A percentile compares a stretch with the other conserved stretches of the same genome.
Conservation (phyloP, 2,888 invertebrate species). For the Drosophila anceps region DNA sequence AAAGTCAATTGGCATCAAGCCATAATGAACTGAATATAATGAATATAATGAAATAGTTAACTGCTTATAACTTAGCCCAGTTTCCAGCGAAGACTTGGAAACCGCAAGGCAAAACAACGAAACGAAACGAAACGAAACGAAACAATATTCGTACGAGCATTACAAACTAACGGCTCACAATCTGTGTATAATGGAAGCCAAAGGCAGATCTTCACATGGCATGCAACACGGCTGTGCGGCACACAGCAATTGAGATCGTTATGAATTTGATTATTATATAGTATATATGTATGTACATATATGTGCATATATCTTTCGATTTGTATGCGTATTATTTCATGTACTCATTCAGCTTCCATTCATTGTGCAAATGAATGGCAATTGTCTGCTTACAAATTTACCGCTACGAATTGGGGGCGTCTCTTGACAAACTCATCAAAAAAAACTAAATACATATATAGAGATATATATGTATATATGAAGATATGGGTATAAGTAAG, state of each 20-base stretch:
- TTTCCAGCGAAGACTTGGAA: background rate
- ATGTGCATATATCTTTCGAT: constrained; percentile 15
- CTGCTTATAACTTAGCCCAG: constrained; percentile 3
- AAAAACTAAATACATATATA: background rate
- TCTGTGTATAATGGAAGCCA: background rate
- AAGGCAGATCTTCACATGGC: constrained; percentile 31
- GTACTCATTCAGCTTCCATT: constrained; percentile 66
- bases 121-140: background rate
- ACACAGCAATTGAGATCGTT: constrained; percentile 19
- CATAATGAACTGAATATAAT: background rate
- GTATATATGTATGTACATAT: background rate
- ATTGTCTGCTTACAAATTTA: constrained; percentile 58
- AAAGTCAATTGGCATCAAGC: background rate
- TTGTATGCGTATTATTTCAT: constrained; percentile 47
- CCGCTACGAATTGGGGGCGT: constrained; percentile 53
- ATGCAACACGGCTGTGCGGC: constrained; percentile 45
- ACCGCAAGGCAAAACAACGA: background rate
- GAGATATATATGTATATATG: background rate
- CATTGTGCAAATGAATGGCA: constrained; percentile 73
- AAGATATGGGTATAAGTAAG: background rate
- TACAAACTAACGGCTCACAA: constrained; percentile 18
- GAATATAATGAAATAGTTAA: background rate
- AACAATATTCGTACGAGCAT: constrained; percentile 14
- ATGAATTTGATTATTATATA: constrained; percentile 21
- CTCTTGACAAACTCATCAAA: constrained; percentile 31